A percentile compares a stretch with the other conserved stretches of the same genome.
Evolutionary conservation across 2,113 vertebrate genomes (phyloP).

Genomic region (Aldabrachelys gigantea): DNA sequence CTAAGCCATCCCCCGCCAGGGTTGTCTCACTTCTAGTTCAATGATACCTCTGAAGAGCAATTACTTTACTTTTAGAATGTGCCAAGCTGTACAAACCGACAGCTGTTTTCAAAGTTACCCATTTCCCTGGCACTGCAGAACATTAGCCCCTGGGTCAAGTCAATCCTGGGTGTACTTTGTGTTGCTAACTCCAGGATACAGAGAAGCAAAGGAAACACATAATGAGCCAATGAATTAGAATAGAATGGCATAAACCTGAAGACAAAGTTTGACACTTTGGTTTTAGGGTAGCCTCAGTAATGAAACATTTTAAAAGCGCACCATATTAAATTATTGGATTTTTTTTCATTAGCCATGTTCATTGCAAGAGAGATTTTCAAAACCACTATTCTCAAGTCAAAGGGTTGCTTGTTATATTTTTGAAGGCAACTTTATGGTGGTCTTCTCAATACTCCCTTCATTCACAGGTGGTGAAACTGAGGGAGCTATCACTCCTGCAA

Average conservation of each 20-base stretch:
- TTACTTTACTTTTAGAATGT: not conserved
- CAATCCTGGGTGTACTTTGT: not conserved
- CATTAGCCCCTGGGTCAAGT: not conserved
- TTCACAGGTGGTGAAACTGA: not conserved
- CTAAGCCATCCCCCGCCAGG: not conserved
- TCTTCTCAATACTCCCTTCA: not conserved
- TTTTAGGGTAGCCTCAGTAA: not conserved
- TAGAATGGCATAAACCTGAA: not conserved
- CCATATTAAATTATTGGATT: not conserved
- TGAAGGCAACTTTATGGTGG: not conserved
- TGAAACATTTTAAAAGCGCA: not conserved
- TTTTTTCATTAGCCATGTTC: not conserved
- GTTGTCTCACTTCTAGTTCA: not conserved
- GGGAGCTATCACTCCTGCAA: not conserved
- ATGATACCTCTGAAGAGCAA: not conserved
- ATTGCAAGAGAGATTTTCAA: not conserved
- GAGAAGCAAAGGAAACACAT: not conserved
- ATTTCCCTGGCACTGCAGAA: not conserved
- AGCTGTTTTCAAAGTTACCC: not conserved
- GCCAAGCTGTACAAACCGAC: not conserved
- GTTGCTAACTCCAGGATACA: not conserved
- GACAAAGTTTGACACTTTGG: not conserved
- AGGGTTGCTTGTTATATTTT: not conserved
- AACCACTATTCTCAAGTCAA: not conserved
- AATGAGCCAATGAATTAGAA: not conserved